Percentiles rank a stretch among this genome's conserved stretches.
Conservation (phyloP, 1,140 invertebrate genomes). For the Drosophila ohnishii region DNA sequence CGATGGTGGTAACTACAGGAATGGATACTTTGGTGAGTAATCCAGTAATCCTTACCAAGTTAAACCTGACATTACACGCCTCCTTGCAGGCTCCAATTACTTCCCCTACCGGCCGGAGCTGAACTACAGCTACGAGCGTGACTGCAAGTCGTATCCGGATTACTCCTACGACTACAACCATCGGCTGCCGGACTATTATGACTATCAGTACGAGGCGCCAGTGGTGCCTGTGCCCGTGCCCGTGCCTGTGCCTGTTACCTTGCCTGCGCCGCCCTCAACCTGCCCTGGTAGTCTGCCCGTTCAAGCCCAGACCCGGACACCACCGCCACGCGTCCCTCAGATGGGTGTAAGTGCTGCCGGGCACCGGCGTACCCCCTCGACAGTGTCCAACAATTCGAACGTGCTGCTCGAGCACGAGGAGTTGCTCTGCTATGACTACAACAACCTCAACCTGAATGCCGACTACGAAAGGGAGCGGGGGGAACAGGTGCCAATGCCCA, state of each 20-base stretch:
- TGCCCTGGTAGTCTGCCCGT: slow-evolving; percentile 14
- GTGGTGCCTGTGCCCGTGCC: slow-evolving; percentile 27
- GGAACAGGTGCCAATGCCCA: slow-evolving; percentile 42
- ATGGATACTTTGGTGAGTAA: slow-evolving; percentile 77
- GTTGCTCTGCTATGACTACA: slow-evolving; percentile 82
- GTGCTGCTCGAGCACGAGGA: slow-evolving; percentile 84
- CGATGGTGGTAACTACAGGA: slow-evolving; percentile 72
- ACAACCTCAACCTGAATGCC: slow-evolving; percentile 74
- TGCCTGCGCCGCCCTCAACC: slow-evolving; percentile 1
- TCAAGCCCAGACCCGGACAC: slow-evolving; percentile 61
- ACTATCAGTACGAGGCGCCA: slow-evolving; percentile 70
- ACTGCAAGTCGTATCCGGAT: slow-evolving; percentile 82
- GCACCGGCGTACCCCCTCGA: slow-evolving; percentile 77
- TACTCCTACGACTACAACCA: slow-evolving; percentile 82
- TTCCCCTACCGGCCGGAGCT: slow-evolving; percentile 80
- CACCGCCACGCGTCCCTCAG: slow-evolving; percentile 75
- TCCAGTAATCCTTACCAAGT: background rate
- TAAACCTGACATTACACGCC: background rate
- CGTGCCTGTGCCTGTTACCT: slow-evolving; percentile 3
- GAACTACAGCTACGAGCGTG: slow-evolving; percentile 75
- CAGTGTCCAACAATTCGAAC: slow-evolving; percentile 77
- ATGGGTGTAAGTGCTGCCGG: slow-evolving; percentile 79
- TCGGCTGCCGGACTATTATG: slow-evolving; percentile 77
- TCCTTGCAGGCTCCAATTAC: slow-evolving; percentile 73
- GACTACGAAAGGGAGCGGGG: slow-evolving; percentile 51